These are phyloP conservation scores for Pandemis heparana DNA, from an alignment of 2,888 invertebrate species.

Conservation along the genomic window DNA sequence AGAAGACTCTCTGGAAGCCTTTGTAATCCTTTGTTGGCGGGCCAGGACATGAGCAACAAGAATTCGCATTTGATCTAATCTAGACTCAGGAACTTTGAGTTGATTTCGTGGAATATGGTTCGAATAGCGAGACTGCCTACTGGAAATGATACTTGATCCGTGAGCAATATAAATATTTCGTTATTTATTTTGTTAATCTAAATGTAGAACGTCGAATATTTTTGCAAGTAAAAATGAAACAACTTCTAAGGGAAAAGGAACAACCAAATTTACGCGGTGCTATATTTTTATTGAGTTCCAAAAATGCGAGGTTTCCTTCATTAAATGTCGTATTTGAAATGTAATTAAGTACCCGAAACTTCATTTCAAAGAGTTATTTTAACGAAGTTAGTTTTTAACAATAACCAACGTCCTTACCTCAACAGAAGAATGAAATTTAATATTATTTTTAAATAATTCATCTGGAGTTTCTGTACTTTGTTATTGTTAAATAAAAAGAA, in stretches of 20 bases:
- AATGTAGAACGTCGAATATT: neutral
- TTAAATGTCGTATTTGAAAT: conserved; percentile 11
- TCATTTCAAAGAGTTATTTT: conserved; percentile 20
- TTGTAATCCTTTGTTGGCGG: too few species aligned
- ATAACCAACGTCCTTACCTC: conserved; percentile 6
- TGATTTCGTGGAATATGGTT: too few species aligned
- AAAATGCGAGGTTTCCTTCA: neutral
- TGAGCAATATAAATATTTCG: too few species aligned
- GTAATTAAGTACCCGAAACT: conserved; percentile 8
- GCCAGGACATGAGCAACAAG: too few species aligned
- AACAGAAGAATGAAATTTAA: neutral
- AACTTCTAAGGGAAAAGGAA: neutral
- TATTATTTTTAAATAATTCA: neutral
- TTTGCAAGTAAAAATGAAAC: neutral
- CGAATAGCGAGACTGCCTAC: too few species aligned
- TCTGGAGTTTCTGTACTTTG: neutral
- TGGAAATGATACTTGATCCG: too few species aligned
- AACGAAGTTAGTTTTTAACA: conserved; percentile 14
- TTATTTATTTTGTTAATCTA: neutral
- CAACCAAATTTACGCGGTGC: neutral
- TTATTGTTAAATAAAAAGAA: neutral
- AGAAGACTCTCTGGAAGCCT: too few species aligned
- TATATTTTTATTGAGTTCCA: neutral
- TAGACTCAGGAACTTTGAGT: too few species aligned
- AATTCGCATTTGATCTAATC: too few species aligned